A percentile compares a stretch with the other conserved stretches of the same genome.
Conservation (phyloP, 2,797 vertebrate genomes). For the Centroberyx gerrardi region DNA sequence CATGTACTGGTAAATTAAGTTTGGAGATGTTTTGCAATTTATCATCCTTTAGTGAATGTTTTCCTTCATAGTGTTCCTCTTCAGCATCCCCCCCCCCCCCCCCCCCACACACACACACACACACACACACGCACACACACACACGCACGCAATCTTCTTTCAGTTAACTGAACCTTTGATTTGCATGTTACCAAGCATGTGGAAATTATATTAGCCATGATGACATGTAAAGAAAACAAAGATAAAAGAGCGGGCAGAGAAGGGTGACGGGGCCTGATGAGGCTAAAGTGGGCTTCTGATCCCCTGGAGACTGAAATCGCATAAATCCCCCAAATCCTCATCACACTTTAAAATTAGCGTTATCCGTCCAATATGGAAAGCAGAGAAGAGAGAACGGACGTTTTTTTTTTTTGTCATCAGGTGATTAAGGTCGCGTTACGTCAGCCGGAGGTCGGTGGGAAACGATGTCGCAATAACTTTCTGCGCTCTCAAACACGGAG, state of each 20-base stretch:
- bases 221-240: constrained; percentile 36
- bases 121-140: no score
- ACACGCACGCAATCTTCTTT: neutral
- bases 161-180: constrained; percentile 61
- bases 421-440: constrained; percentile 30
- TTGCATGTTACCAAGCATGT: constrained; percentile 40
- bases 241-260: constrained; percentile 49
- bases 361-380: constrained; percentile 3
- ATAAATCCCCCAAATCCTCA: constrained; percentile 28
- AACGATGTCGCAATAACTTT: constrained; percentile 52
- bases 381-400: neutral
- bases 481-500: constrained; percentile 11
- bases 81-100: constrained; percentile 4
- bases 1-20: neutral
- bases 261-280: constrained; percentile 35
- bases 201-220: constrained; percentile 49
- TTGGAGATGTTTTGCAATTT: constrained; percentile 28
- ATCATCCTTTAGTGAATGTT: constrained; percentile 35
- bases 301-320: neutral
- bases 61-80: constrained; percentile 13
- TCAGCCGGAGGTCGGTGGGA: neutral
- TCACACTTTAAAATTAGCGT: constrained; percentile 22
- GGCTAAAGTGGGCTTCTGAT: constrained; percentile 23
- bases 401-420: constrained; percentile 28
- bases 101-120: no score